A percentile compares a stretch with the other conserved stretches of the same genome.
Evolutionary conservation across 2,113 vertebrate species (phyloP).

Genomic region (Copsychus sechellarum): DNA sequence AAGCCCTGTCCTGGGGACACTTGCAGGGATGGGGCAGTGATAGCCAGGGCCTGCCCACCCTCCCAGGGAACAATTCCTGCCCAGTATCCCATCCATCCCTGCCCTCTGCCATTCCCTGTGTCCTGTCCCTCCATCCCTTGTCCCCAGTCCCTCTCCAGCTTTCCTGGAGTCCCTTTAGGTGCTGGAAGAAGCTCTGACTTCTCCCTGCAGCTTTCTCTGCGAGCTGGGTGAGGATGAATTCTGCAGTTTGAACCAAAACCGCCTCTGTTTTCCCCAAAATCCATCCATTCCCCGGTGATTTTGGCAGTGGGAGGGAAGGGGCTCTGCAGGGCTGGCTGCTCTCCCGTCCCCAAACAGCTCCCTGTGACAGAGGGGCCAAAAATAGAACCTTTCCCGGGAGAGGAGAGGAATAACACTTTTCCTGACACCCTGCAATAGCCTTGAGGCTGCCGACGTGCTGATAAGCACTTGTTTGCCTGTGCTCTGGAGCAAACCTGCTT

Average conservation of each 20-base stretch:
- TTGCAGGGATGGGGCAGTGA: not conserved
- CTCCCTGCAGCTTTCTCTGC: not conserved
- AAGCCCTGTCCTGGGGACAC: not conserved
- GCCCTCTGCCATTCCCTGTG: not conserved
- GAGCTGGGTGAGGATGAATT: accelerated
- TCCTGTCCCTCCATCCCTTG: not conserved
- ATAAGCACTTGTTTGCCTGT: slow-evolving; percentile 26
- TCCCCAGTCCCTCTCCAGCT: not conserved
- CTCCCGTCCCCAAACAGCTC: not conserved
- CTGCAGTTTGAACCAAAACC: not conserved
- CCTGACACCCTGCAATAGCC: not conserved
- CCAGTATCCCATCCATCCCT: accelerated
- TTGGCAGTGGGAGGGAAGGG: not conserved
- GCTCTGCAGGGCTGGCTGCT: not conserved
- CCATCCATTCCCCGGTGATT: accelerated
- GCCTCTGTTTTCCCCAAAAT: accelerated
- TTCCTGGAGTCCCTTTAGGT: not conserved
- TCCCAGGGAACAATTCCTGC: accelerated
- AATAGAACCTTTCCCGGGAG: not conserved
- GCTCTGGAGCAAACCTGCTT: not conserved
- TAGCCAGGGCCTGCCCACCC: not conserved
- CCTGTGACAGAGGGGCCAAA: not conserved
- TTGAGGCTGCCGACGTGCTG: not conserved
- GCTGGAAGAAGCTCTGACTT: accelerated
- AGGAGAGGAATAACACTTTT: not conserved